phyloP scores from a whole-genome alignment of 2,797 vertebrate genomes.

The Sciurus carolinensis region DNA sequence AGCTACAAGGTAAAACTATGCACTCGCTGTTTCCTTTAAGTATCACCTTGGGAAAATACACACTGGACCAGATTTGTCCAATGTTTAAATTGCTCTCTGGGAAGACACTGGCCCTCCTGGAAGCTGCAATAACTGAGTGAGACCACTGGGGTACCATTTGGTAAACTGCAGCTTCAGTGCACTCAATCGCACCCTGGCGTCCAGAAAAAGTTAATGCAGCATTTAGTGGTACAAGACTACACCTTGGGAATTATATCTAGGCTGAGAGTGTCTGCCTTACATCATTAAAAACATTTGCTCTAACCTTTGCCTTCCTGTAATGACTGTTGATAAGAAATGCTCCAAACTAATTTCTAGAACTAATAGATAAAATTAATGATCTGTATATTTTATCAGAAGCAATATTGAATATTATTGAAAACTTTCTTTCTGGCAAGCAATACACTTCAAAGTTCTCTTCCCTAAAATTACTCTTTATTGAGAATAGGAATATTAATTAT shows the following conservation, averaged over 20 bases:
- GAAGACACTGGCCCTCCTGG: slow-evolving; percentile 68
- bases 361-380: slow-evolving; percentile 55
- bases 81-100: slow-evolving; percentile 67
- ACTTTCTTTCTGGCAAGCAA: slow-evolving; percentile 14
- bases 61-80: slow-evolving; percentile 55
- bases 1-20: slow-evolving; percentile 43
- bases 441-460: neutral
- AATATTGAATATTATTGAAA: slow-evolving; percentile 31
- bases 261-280: slow-evolving; percentile 31
- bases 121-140: slow-evolving; percentile 72
- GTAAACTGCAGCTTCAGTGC: slow-evolving; percentile 70
- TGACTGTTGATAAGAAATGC: slow-evolving; percentile 18
- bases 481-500: neutral
- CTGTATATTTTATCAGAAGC: slow-evolving; percentile 57
- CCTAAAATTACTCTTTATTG: slow-evolving; percentile 14
- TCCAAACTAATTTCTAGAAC: slow-evolving; percentile 45
- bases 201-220: slow-evolving; percentile 72
- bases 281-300: slow-evolving; percentile 51
- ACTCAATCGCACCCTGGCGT: slow-evolving; percentile 56
- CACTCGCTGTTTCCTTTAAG: slow-evolving; percentile 46
- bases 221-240: neutral
- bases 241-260: slow-evolving; percentile 32
- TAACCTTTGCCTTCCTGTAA: slow-evolving; percentile 8
- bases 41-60: slow-evolving; percentile 53
- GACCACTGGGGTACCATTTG: slow-evolving; percentile 70